Evolutionary conservation across 1,140 invertebrate genomes (phyloP), one percentile per base, ranked within the genome.

Genomic region (Apocrypta bakeri): DNA sequence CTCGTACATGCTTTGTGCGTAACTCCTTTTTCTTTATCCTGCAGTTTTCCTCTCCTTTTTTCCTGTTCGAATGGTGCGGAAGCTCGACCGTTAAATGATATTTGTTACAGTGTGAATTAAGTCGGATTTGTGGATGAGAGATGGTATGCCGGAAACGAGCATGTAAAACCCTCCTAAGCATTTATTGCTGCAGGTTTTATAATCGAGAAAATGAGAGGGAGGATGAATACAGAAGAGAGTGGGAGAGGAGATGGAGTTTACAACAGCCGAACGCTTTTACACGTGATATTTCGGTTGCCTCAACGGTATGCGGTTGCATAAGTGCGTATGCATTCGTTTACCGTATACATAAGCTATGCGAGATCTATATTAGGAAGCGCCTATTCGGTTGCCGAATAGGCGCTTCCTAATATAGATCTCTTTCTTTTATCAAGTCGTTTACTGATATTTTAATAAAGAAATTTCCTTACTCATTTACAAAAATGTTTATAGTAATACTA

Each of bases 51-150:
- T 25, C 63, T 0, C 24, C 24, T 25, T 25, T 11, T 37, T 33
- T 56, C 27, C 8, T 42, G 61, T 37, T 61, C 74, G 81, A 82
- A 82, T 72, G 33, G 75, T 29, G 31, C 81, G 74, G 66, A 82
- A 77, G 74, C 81, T 82, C 33, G 56, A 63, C 75, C 68, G 81
- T 81, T 85, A 85, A 83, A 63, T 81, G 48, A 40, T 83, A 71
- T 82, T 83, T 85, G 81, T 78, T 85, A 83, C 83, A 40, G 77
- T 31, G 71, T 77, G 82, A 83, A 82, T 84, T 82, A 82, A 79
- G 81, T 48, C 81, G 31, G 42, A 74, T 80, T 63, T 31, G 81
- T 66, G 0, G 21, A 14, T 31, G 76, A 72, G 42, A 82, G 75
- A 81, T 66, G n/a, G 29, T 37, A n/a, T 7, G 69, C 33, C 69